These are phyloP conservation scores for Acholoe squamosa DNA, from an alignment of 2,888 invertebrate species.

Conservation along the genomic window DNA sequence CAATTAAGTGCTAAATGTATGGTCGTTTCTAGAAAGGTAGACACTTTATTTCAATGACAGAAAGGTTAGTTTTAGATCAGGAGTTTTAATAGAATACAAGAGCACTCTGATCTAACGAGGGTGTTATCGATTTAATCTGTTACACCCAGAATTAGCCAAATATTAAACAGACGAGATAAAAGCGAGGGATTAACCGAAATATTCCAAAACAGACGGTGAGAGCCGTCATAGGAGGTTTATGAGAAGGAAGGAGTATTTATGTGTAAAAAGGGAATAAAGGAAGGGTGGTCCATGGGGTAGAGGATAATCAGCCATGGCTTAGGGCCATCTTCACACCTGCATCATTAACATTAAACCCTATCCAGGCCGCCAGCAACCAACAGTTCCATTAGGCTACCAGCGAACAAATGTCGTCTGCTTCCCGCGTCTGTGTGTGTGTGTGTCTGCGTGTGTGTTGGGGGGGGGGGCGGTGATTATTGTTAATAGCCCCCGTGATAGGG, in stretches of 20 bases:
- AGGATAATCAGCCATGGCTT: background rate
- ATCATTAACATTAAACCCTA: constrained; percentile 29
- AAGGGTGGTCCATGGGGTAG: background rate
- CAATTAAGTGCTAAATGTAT: no score
- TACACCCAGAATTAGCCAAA: background rate
- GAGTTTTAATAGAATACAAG: no score
- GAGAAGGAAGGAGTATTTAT: background rate
- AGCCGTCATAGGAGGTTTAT: background rate
- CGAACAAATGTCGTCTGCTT: background rate
- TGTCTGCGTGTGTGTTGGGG: background rate
- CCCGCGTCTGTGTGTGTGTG: background rate
- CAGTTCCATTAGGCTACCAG: background rate
- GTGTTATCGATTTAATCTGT: no score
- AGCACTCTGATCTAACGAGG: no score
- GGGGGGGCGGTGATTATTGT: background rate
- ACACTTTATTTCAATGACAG: no score
- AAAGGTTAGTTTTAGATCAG: no score
- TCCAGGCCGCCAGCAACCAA: background rate
- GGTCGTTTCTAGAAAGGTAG: no score
- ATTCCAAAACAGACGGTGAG: no score
- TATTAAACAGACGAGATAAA: background rate
- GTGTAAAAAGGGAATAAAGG: background rate
- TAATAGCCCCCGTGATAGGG: constrained; percentile 25
- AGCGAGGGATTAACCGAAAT: background rate
- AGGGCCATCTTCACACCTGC: constrained; percentile 23